phyloP scores from a whole-genome alignment of 2,888 invertebrate genomes.

The Diachrysia chrysitis region DNA sequence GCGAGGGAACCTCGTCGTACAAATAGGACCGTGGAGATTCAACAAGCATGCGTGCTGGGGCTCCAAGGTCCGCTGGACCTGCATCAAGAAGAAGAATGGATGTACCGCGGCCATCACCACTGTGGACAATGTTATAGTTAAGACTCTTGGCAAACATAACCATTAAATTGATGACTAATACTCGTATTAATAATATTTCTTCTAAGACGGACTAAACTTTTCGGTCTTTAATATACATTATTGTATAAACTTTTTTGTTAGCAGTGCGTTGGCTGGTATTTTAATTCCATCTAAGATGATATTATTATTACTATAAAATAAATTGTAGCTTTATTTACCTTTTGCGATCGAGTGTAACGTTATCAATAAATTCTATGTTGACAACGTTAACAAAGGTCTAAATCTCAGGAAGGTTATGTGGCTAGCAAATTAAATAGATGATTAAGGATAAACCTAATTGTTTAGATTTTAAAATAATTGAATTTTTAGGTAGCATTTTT shows the following conservation, averaged over 20 bases:
- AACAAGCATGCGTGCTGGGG: constrained; percentile 86
- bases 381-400: no score
- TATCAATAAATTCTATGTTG: no score
- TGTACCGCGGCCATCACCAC: constrained; percentile 84
- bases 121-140: constrained; percentile 82
- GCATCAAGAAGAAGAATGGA: constrained; percentile 84
- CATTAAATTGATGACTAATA: constrained; percentile 64
- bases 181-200: no score
- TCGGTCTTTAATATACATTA: no score
- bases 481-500: not conserved
- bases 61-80: constrained; percentile 84
- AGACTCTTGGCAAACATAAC: constrained; percentile 83
- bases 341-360: no score
- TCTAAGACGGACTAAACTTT: no score
- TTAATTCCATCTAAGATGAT: no score
- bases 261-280: not conserved
- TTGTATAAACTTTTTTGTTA: no score
- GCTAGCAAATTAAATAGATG: not conserved
- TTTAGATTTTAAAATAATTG: not conserved
- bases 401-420: not conserved
- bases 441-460: not conserved
- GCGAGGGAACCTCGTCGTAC: constrained; percentile 83
- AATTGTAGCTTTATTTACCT: no score
- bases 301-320: no score
- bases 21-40: constrained; percentile 85